phyloP scores from a whole-genome alignment of 2,797 vertebrate species.

The Hozukius guyotensis region DNA sequence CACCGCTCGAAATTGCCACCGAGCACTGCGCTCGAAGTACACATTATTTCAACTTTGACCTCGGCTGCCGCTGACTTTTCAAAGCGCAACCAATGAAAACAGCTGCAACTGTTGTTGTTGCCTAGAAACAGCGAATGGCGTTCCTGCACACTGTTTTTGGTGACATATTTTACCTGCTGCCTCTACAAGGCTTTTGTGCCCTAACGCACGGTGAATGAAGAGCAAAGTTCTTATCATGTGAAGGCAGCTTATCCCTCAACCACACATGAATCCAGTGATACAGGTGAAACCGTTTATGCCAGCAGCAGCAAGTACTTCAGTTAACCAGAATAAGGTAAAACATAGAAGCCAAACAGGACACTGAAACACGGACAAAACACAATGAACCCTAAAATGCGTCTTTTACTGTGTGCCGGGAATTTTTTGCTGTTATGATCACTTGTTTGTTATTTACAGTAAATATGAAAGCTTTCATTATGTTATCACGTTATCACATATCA shows the following conservation, averaged over 20 bases:
- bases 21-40: rapidly evolving
- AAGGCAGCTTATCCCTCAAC: neutral
- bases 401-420: neutral
- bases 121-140: too few relatives aligned
- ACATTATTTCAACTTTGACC: too few relatives aligned
- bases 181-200: too few relatives aligned
- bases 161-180: too few relatives aligned
- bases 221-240: too few relatives aligned
- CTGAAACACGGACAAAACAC: neutral
- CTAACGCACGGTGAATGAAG: too few relatives aligned
- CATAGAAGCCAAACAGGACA: neutral
- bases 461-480: neutral
- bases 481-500: neutral
- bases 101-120: too few relatives aligned
- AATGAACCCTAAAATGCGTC: neutral
- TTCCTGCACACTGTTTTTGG: too few relatives aligned
- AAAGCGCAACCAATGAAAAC: too few relatives aligned
- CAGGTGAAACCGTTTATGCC: neutral
- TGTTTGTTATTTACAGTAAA: neutral
- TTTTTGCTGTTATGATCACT: neutral
- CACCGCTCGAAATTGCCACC: rapidly evolving
- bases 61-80: too few relatives aligned
- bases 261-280: neutral
- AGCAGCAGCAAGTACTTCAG: neutral
- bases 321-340: neutral